Evolutionary conservation across 2,888 invertebrate genomes (phyloP).

Genomic region (Lagria hirta): DNA sequence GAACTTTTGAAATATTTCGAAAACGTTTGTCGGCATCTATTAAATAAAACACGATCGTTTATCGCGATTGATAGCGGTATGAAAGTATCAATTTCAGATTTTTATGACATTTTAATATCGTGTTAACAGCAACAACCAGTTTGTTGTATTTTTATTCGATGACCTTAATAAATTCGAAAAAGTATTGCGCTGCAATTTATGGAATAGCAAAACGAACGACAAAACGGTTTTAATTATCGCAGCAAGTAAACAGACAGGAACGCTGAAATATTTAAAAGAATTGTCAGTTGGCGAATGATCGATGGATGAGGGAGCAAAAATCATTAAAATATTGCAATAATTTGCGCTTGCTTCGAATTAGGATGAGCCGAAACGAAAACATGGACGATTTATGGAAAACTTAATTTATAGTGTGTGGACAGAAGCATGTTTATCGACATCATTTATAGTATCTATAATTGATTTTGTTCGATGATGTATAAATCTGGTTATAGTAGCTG

Average conservation of each 20-base stretch:
- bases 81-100: slow-evolving; percentile 18
- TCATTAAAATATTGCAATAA: slow-evolving; percentile 4
- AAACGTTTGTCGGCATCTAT: neutral
- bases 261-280: too few species aligned
- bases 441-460: slow-evolving; percentile 40
- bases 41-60: neutral
- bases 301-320: neutral
- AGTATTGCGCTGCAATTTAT: neutral
- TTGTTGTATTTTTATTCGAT: too few species aligned
- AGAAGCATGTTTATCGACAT: slow-evolving; percentile 40
- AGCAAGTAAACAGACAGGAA: too few species aligned
- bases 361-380: slow-evolving; percentile 26
- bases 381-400: slow-evolving; percentile 34
- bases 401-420: slow-evolving; percentile 41
- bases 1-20: neutral
- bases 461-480: slow-evolving; percentile 39
- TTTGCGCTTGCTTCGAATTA: slow-evolving; percentile 9
- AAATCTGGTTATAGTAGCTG: slow-evolving; percentile 34
- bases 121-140: slow-evolving; percentile 23
- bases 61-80: neutral
- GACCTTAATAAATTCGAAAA: slow-evolving; percentile 1
- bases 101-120: slow-evolving; percentile 21
- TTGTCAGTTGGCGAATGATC: too few species aligned
- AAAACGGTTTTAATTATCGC: too few species aligned
- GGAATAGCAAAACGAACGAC: too few species aligned